These are phyloP conservation scores for Sphaerophoria taeniata DNA, from an alignment of 2,888 invertebrate species.

Conservation along the genomic window DNA sequence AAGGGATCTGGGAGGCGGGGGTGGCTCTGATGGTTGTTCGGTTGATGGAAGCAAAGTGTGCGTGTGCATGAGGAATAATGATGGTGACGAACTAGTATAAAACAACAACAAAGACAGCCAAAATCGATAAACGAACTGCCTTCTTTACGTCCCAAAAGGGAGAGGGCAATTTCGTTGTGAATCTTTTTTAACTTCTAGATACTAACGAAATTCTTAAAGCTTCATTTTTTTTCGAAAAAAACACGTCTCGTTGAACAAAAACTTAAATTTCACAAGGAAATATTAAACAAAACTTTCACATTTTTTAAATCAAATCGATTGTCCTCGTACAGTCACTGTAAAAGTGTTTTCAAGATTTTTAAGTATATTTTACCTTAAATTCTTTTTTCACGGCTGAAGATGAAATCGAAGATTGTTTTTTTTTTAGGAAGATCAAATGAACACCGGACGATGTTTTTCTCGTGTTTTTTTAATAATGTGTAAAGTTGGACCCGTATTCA, in stretches of 20 bases:
- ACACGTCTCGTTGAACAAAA: neutral
- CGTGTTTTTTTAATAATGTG: constrained; percentile 2
- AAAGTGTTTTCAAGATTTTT: neutral
- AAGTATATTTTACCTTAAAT: constrained; percentile 49
- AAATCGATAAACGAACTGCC: constrained; percentile 73
- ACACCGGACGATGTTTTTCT: constrained; percentile 41
- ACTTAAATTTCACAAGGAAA: neutral
- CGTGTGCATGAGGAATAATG: constrained; percentile 51
- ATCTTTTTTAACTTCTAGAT: constrained; percentile 17
- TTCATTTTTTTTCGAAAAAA: neutral
- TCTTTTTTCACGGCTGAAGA: constrained; percentile 31
- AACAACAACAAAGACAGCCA: constrained; percentile 48
- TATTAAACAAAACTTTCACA: neutral
- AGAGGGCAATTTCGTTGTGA: constrained; percentile 35
- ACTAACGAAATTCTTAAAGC: constrained; percentile 11
- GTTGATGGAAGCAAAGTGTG: constrained; percentile 25
- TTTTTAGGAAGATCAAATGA: constrained; percentile 24
- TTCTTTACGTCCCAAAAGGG: constrained; percentile 28
- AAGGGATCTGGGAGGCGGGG: constrained; percentile 34
- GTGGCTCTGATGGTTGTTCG: neutral
- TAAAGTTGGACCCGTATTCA: constrained; percentile 53
- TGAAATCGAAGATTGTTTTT: constrained; percentile 10
- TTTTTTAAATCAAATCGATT: neutral
- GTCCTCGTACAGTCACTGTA: constrained; percentile 3
- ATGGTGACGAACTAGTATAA: constrained; percentile 26